These are phyloP conservation scores for Drosophila murphyi DNA, from an alignment of 1,140 invertebrate species.

Conservation along the genomic window DNA sequence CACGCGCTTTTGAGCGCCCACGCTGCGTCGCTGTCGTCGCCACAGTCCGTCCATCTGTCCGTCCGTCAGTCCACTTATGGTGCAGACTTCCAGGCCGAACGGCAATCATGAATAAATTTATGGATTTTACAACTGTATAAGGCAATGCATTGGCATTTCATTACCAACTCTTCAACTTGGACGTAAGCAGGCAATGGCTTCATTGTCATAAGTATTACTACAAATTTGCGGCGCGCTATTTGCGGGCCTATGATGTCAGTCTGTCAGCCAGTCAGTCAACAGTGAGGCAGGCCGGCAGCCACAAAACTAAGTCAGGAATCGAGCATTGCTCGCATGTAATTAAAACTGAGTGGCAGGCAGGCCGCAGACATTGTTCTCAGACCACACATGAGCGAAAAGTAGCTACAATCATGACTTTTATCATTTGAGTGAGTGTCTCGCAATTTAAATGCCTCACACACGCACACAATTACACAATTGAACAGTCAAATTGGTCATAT, in stretches of 20 bases:
- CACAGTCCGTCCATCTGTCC: constrained; percentile 36
- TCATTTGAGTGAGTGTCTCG: neutral
- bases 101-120: constrained; percentile 69
- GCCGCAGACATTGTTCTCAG: constrained; percentile 38
- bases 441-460: constrained; percentile 16
- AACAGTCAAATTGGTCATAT: constrained; percentile 24
- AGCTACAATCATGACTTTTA: constrained; percentile 16
- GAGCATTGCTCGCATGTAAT: constrained; percentile 37
- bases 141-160: constrained; percentile 70
- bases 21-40: constrained; percentile 36
- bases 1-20: constrained; percentile 66
- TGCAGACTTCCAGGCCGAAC: constrained; percentile 24
- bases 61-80: constrained; percentile 37
- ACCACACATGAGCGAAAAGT: constrained; percentile 36
- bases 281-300: constrained; percentile 6
- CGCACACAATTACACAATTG: constrained; percentile 2
- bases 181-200: constrained; percentile 41
- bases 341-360: constrained; percentile 40
- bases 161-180: constrained; percentile 71
- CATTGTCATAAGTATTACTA: constrained; percentile 54
- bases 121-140: constrained; percentile 71
- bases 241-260: constrained; percentile 68
- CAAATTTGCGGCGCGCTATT: constrained; percentile 48
- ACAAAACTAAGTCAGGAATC: constrained; percentile 34
- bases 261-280: constrained; percentile 2